These are phyloP conservation scores for Amiota minor DNA, from an alignment of 2,888 invertebrate species.

Conservation along the genomic window DNA sequence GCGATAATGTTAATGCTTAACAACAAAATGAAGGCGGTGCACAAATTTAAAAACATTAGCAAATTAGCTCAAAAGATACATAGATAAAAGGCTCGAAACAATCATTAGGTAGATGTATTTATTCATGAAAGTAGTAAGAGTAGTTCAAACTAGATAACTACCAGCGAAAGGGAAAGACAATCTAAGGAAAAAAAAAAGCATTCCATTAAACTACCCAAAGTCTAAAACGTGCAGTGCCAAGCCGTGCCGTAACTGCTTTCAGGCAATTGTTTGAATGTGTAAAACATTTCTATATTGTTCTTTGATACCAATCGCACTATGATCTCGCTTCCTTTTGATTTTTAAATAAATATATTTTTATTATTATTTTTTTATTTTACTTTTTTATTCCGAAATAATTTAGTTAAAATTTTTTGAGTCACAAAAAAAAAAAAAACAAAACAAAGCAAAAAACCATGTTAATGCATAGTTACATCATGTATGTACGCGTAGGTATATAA, in stretches of 20 bases:
- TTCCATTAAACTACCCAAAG: constrained; percentile 11
- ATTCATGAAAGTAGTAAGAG: too few species aligned
- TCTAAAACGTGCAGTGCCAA: background rate
- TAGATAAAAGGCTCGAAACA: too few species aligned
- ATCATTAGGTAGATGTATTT: too few species aligned
- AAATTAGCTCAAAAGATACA: too few species aligned
- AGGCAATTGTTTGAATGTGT: background rate
- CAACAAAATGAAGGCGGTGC: too few species aligned
- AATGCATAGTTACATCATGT: constrained; percentile 12
- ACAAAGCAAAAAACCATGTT: constrained; percentile 10
- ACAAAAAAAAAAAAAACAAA: constrained; percentile 5
- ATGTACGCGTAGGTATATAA: background rate
- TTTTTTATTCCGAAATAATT: too few species aligned
- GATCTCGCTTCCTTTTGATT: constrained; percentile 22
- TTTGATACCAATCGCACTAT: constrained; percentile 20
- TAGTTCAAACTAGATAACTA: too few species aligned
- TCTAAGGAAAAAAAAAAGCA: background rate
- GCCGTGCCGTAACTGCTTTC: constrained; percentile 7
- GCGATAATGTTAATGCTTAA: constrained; percentile 76
- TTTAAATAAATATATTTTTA: too few species aligned
- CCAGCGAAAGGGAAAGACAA: too few species aligned
- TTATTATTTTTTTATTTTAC: too few species aligned
- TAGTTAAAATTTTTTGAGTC: background rate
- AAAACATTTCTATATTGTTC: background rate
- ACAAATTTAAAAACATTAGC: too few species aligned